These are phyloP conservation scores for Prionchulus punctatus DNA, from an alignment of 2,888 invertebrate species.

Conservation along the genomic window DNA sequence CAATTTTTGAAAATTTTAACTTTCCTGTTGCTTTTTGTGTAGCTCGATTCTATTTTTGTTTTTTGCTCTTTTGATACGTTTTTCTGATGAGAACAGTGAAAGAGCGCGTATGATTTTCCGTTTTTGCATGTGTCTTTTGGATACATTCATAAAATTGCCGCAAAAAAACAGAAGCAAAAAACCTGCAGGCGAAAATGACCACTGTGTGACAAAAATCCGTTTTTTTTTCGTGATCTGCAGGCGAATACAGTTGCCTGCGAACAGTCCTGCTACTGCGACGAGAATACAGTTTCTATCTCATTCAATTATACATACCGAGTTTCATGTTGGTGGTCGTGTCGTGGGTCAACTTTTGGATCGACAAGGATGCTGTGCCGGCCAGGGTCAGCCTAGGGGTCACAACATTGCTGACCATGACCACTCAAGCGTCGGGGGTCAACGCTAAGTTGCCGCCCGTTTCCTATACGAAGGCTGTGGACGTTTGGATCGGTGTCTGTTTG, in stretches of 20 bases:
- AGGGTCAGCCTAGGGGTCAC: conserved; percentile 51
- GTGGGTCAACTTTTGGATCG: conserved; percentile 56
- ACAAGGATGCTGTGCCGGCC: conserved; percentile 32
- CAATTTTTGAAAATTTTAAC: too few species aligned
- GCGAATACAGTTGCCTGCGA: conserved; percentile 92
- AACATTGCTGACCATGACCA: conserved; percentile 89
- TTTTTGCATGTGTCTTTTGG: too few species aligned
- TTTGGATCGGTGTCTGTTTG: conserved; percentile 51
- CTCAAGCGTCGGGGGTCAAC: conserved; percentile 81
- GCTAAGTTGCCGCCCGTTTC: conserved; percentile 82
- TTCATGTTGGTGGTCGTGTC: conserved; percentile 45
- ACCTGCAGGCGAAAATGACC: too few species aligned
- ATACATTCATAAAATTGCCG: too few species aligned
- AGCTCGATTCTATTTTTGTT: too few species aligned
- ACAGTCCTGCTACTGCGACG: conserved; percentile 88
- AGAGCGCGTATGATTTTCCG: too few species aligned
- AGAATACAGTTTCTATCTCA: conserved; percentile 96
- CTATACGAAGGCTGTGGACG: conserved; percentile 11
- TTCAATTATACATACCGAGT: conserved; percentile 96
- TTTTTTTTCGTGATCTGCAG: too few species aligned
- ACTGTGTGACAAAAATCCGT: too few species aligned
- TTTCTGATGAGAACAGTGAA: too few species aligned
- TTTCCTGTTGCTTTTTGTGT: too few species aligned
- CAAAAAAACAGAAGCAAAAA: too few species aligned
- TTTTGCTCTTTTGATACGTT: too few species aligned